phyloP scores from a whole-genome alignment of 2,888 invertebrate species.

The Oxytorus armatus region DNA sequence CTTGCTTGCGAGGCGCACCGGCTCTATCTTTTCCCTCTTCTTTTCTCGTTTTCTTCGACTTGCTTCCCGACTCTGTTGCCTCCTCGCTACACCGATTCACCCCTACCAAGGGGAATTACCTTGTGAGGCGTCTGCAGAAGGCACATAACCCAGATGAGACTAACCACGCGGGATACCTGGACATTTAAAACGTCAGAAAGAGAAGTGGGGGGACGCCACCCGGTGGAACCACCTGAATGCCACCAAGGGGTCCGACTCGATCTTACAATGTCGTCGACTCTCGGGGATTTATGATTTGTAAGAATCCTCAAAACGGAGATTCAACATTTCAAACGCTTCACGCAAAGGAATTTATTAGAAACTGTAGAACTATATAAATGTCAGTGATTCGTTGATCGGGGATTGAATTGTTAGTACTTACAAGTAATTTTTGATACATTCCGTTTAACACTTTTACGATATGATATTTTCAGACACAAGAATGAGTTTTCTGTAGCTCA shows the following conservation, averaged over 20 bases:
- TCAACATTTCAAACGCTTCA: background rate
- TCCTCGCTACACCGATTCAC: conserved; percentile 49
- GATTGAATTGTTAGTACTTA: background rate
- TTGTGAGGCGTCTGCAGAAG: conserved; percentile 68
- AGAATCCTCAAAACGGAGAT: conserved; percentile 2
- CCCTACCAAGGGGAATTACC: conserved; percentile 74
- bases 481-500: background rate
- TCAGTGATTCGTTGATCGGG: background rate
- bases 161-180: conserved; percentile 78
- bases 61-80: conserved; percentile 60
- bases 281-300: conserved; percentile 39
- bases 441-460: background rate
- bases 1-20: conserved; percentile 57
- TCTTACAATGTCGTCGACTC: conserved; percentile 72
- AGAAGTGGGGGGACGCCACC: conserved; percentile 74
- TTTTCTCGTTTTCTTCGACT: conserved; percentile 65
- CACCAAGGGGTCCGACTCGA: conserved; percentile 79
- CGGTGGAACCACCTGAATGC: conserved; percentile 82
- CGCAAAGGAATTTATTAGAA: background rate
- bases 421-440: background rate
- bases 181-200: conserved; percentile 82
- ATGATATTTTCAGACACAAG: background rate
- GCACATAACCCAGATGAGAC: conserved; percentile 63
- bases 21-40: conserved; percentile 66
- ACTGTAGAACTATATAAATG: background rate